Evolutionary conservation across 2,888 invertebrate species (phyloP).

Genomic region (Melolontha melolontha): DNA sequence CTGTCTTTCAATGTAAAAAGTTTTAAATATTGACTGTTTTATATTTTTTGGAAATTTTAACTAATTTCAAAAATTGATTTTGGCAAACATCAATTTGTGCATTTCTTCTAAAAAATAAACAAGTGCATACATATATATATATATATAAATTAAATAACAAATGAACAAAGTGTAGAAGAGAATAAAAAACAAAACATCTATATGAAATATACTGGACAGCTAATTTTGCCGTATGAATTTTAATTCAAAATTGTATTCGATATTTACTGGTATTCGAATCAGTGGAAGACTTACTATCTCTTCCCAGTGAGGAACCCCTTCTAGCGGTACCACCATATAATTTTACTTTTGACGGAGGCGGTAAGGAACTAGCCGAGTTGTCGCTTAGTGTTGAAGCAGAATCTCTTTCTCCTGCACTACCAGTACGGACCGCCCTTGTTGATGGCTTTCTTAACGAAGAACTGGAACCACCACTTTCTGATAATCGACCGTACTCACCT

Average conservation of each 20-base stretch:
- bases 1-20: too few relatives aligned
- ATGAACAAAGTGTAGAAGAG: too few relatives aligned
- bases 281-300: slow-evolving; percentile 66
- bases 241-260: slow-evolving; percentile 76
- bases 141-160: too few relatives aligned
- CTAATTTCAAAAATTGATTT: too few relatives aligned
- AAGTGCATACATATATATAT: too few relatives aligned
- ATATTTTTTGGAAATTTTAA: too few relatives aligned
- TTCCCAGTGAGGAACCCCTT: slow-evolving; percentile 71
- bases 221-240: too few relatives aligned
- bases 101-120: too few relatives aligned
- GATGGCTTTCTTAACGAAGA: slow-evolving; percentile 60
- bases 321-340: slow-evolving; percentile 62
- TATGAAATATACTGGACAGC: too few relatives aligned
- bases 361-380: slow-evolving; percentile 70
- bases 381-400: slow-evolving; percentile 70
- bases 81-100: too few relatives aligned
- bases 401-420: slow-evolving; percentile 67
- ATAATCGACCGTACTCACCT: slow-evolving; percentile 71
- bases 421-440: slow-evolving; percentile 55
- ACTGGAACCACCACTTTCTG: slow-evolving; percentile 66
- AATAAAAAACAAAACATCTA: too few relatives aligned
- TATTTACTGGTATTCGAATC: slow-evolving; percentile 75
- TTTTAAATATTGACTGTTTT: too few relatives aligned
- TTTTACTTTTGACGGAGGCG: slow-evolving; percentile 73